Conservation (phyloP, 2,888 invertebrate genomes). For the Therioaphis trifolii region DNA sequence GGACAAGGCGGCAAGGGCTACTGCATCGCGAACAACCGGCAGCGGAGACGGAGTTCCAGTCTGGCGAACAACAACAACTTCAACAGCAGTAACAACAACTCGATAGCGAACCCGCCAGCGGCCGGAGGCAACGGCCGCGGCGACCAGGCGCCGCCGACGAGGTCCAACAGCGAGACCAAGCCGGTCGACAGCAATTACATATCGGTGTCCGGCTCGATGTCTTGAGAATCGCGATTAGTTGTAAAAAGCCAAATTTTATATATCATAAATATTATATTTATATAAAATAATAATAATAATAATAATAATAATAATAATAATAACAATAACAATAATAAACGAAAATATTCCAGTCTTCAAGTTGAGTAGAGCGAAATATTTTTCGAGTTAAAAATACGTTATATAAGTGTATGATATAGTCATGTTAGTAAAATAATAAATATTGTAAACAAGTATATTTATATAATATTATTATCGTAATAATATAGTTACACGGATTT, state of each 20-base stretch:
- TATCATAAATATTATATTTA: too few species aligned
- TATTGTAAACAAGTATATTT: too few species aligned
- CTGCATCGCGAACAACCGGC: constrained; percentile 36
- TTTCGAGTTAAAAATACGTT: too few species aligned
- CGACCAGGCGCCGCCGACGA: constrained; percentile 64
- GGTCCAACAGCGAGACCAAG: constrained; percentile 66
- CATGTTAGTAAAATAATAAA: too few species aligned
- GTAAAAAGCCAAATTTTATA: not conserved
- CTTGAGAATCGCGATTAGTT: constrained; percentile 64
- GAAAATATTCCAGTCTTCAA: not conserved
- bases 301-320: too few species aligned
- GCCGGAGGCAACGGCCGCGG: constrained; percentile 28
- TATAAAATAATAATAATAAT: too few species aligned
- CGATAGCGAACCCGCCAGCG: constrained; percentile 11
- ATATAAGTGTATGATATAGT: too few species aligned
- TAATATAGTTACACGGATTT: too few species aligned
- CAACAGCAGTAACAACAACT: constrained; percentile 65
- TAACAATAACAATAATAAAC: too few species aligned
- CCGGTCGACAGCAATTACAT: constrained; percentile 64
- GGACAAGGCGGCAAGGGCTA: constrained; percentile 63
- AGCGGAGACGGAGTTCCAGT: constrained; percentile 62
- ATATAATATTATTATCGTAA: too few species aligned
- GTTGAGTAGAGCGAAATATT: not conserved
- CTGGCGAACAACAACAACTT: constrained; percentile 65
- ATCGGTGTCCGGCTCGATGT: constrained; percentile 64